A percentile compares a stretch with the other conserved stretches of the same genome.
phyloP scores from a whole-genome alignment of 2,888 invertebrate genomes.

The Pogonocherus hispidulus region DNA sequence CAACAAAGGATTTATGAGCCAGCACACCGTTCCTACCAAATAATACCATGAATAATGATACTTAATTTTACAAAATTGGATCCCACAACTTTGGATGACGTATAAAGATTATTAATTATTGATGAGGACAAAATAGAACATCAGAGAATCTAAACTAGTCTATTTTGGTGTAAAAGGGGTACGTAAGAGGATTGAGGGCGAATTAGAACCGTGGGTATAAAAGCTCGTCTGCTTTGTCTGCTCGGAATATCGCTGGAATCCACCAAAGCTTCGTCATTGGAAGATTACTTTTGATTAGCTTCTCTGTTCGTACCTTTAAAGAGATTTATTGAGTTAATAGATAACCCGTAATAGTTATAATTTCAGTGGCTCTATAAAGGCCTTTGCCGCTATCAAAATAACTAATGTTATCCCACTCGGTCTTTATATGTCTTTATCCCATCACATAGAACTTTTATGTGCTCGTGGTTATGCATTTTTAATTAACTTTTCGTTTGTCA shows the following conservation, averaged over 20 bases:
- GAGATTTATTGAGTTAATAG: conserved; percentile 49
- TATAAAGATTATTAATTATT: conserved; percentile 50
- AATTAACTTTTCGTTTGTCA: background rate
- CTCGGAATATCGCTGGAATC: conserved; percentile 47
- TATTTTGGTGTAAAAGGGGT: conserved; percentile 56
- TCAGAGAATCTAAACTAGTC: conserved; percentile 46
- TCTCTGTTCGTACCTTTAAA: conserved; percentile 48
- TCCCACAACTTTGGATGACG: conserved; percentile 31
- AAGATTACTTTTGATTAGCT: conserved; percentile 62
- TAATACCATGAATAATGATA: too few species aligned
- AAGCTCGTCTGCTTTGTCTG: conserved; percentile 56
- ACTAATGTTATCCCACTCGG: background rate
- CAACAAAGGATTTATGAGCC: too few species aligned
- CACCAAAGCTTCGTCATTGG: conserved; percentile 57
- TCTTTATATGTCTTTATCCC: background rate
- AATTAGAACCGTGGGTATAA: conserved; percentile 61
- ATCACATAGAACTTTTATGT: background rate
- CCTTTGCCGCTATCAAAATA: conserved; percentile 19
- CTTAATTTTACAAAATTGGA: conserved; percentile 21
- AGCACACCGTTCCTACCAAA: too few species aligned
- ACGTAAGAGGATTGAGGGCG: conserved; percentile 63
- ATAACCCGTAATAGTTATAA: conserved; percentile 42
- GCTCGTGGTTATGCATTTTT: background rate
- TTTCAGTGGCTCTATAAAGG: conserved; percentile 23
- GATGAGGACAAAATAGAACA: conserved; percentile 49